These are phyloP conservation scores for Unio delphinus DNA, from an alignment of 2,888 invertebrate genomes.

Conservation along the genomic window DNA sequence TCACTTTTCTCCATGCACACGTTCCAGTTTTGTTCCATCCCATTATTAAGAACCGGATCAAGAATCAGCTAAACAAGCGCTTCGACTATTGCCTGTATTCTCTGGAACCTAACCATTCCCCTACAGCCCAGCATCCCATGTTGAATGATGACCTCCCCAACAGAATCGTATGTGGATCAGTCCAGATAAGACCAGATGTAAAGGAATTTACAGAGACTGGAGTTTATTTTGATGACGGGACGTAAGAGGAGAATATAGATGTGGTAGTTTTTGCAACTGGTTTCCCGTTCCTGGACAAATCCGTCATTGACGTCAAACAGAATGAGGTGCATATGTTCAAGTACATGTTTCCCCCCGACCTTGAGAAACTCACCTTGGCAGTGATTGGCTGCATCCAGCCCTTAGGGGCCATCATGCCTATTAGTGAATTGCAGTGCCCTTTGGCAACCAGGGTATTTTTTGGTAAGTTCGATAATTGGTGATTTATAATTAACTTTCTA, in stretches of 20 bases:
- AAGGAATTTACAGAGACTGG: slow-evolving; percentile 56
- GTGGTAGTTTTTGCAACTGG: slow-evolving; percentile 69
- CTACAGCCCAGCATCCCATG: slow-evolving; percentile 63
- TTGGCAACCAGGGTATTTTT: slow-evolving; percentile 69
- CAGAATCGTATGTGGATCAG: slow-evolving; percentile 66
- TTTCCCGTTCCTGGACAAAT: slow-evolving; percentile 70
- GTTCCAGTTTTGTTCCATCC: not conserved
- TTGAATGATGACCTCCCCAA: slow-evolving; percentile 72
- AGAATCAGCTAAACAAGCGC: slow-evolving; percentile 46
- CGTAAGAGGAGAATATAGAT: slow-evolving; percentile 64
- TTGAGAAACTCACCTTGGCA: slow-evolving; percentile 67
- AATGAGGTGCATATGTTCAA: slow-evolving; percentile 69
- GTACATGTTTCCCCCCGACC: slow-evolving; percentile 70
- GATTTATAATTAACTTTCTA: too few species aligned
- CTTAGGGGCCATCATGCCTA: slow-evolving; percentile 72
- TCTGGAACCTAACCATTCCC: slow-evolving; percentile 68
- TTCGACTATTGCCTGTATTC: slow-evolving; percentile 69
- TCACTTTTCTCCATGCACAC: not conserved
- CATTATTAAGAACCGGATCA: slow-evolving; percentile 46
- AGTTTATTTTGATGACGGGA: slow-evolving; percentile 63
- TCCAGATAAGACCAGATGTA: slow-evolving; percentile 65
- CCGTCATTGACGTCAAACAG: slow-evolving; percentile 53
- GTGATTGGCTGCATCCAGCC: slow-evolving; percentile 73
- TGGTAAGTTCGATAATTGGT: slow-evolving; percentile 34
- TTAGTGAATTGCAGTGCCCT: slow-evolving; percentile 73